A percentile compares a stretch with the other conserved stretches of the same genome.
phyloP scores from a whole-genome alignment of 2,797 vertebrate species.

The Muscicapa comitata region DNA sequence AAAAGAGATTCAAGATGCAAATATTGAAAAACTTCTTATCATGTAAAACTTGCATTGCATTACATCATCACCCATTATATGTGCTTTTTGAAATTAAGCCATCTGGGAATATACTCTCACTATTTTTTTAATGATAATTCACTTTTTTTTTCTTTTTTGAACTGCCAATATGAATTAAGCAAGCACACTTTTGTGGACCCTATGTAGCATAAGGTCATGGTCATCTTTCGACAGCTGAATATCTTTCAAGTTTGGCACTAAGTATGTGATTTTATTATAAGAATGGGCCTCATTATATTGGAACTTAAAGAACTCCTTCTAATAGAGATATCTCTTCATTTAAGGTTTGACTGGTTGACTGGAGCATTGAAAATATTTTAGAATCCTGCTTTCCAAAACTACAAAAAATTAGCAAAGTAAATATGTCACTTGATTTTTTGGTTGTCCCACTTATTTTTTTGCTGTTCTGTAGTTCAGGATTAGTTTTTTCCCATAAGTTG shows the following conservation, averaged over 20 bases:
- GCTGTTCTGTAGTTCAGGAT: not conserved
- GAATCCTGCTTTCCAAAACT: not conserved
- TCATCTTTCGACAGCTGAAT: not conserved
- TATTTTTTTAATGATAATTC: not conserved
- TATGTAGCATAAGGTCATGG: not conserved
- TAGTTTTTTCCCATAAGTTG: not conserved
- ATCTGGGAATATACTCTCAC: not conserved
- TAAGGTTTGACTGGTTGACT: not conserved
- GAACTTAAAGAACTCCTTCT: not conserved
- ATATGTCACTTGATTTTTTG: not conserved
- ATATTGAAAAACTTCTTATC: not conserved
- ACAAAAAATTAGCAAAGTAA: not conserved
- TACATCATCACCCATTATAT: not conserved
- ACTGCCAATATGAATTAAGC: not conserved
- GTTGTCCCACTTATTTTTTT: not conserved
- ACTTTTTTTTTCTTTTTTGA: not conserved
- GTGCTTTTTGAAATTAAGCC: not conserved
- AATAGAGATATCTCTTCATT: not conserved
- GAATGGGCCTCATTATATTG: not conserved
- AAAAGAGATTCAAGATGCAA: not conserved
- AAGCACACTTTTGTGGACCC: not conserved
- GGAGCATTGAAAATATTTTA: not conserved
- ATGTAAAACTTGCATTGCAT: not conserved
- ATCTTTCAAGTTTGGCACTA: not conserved
- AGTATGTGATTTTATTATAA: not conserved